phyloP scores from a whole-genome alignment of 2,113 vertebrate species.

The Sakesphorus luctuosus region DNA sequence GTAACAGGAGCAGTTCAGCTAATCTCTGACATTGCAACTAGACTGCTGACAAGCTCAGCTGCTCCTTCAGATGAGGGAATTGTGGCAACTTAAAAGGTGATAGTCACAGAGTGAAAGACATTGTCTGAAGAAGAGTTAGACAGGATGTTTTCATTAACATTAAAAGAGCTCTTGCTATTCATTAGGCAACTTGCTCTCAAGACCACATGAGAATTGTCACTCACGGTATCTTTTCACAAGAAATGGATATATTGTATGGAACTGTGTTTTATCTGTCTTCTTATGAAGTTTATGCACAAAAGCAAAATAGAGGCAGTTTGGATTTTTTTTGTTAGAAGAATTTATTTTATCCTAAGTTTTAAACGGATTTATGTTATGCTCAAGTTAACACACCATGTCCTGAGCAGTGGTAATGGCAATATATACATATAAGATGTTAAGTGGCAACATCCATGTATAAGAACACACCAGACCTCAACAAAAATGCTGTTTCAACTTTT shows the following conservation, averaged over 20 bases:
- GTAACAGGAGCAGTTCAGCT: constrained; percentile 30
- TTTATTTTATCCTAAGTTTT: neutral
- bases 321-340: neutral
- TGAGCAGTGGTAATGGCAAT: neutral
- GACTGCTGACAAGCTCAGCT: constrained; percentile 35
- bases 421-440: accelerated
- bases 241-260: neutral
- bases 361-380: neutral
- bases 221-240: neutral
- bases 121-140: neutral
- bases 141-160: constrained; percentile 38
- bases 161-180: neutral
- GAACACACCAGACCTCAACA: neutral
- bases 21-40: constrained; percentile 11
- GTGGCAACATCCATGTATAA: neutral
- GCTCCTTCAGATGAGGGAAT: neutral
- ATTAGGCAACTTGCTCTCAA: neutral
- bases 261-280: neutral
- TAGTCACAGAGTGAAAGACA: neutral
- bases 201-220: neutral
- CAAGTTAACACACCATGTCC: accelerated
- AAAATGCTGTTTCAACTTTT: neutral
- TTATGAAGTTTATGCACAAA: neutral
- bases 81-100: neutral
- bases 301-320: neutral